Base-by-base conservation (phyloP, 30 jellyfish, hydroid and myxozoan species). In the Aurelia sp. region DNA sequence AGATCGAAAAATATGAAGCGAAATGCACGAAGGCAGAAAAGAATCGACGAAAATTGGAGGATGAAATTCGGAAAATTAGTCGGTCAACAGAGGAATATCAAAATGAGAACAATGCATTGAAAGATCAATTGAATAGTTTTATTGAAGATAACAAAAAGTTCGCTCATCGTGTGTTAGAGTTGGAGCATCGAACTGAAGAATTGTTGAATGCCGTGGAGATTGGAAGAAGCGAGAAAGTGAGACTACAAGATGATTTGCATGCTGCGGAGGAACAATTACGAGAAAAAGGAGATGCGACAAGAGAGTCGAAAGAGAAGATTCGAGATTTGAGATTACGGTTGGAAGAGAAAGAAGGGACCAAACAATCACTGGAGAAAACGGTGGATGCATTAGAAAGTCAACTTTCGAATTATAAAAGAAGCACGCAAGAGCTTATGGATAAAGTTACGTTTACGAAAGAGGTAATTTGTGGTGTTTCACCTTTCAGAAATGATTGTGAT, bases 131-230 rank as follows among this genome's bases (percentile, higher is more conserved):
- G 78, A 85, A 92, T 64, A 62, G 88, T 44, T 65, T 92, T 67
- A 92, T 92, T 1, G 96, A 86, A 31, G 98, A 92, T 66, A 92
- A 92, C 85, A 86, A 86, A 61, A 86, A 76, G 52, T 88, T 92
- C 53, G 98, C 98, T 10, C 92, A 92, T 37, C 89, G 98, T 11
- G 89, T 92, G 3, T 40, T 92, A 22, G 93, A 86, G 53, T 37
- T 87, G 71, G 98, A 92, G 69, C 70, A 92, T 35, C 85, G 82
- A 40, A 66, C 89, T 13, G 97, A 91, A 15, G 91, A 84, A 74
- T 72, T 91, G 41, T 37, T 74, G 63, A 74, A 71, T 48, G 86
- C 89, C 68, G 71, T 84, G 55, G 97, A 91, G 66, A 58, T 58
- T 30, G 72, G 50, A 4, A 79, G 89, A 72, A 59, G 72, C 44